These are phyloP conservation scores for Echinometra lucunter DNA, from an alignment of 53 echinoderm and acorn worm genomes.

Conservation along the genomic window DNA sequence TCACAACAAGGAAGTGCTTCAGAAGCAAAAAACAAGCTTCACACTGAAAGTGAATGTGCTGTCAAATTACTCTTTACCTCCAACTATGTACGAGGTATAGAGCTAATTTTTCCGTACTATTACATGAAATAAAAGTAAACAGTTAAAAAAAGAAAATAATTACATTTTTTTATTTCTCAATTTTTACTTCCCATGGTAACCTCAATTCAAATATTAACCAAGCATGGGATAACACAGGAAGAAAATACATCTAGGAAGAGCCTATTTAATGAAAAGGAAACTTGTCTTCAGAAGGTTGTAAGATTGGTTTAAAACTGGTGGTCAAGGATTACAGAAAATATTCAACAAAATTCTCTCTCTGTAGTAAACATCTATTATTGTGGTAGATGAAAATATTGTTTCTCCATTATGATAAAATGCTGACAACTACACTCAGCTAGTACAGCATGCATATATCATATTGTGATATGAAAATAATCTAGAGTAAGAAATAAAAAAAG, in stretches of 20 bases:
- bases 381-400: background rate
- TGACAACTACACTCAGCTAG: background rate
- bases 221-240: too few relatives aligned
- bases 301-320: background rate
- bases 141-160: too few relatives aligned
- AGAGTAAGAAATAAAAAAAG: background rate
- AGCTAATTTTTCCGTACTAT: background rate
- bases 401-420: background rate
- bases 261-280: too few relatives aligned
- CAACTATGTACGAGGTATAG: background rate
- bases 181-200: background rate
- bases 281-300: background rate
- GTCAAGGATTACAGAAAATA: background rate
- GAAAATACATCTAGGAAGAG: too few relatives aligned
- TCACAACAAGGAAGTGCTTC: too few relatives aligned
- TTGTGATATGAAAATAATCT: slow-evolving; percentile 18
- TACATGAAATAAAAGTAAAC: background rate
- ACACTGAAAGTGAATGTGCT: too few relatives aligned
- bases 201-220: background rate
- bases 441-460: background rate
- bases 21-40: too few relatives aligned
- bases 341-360: background rate
- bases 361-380: background rate
- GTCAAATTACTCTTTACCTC: too few relatives aligned
- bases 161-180: background rate